These are phyloP conservation scores for Trinorchestia longiramus DNA, from an alignment of 1,140 invertebrate genomes.

Conservation along the genomic window DNA sequence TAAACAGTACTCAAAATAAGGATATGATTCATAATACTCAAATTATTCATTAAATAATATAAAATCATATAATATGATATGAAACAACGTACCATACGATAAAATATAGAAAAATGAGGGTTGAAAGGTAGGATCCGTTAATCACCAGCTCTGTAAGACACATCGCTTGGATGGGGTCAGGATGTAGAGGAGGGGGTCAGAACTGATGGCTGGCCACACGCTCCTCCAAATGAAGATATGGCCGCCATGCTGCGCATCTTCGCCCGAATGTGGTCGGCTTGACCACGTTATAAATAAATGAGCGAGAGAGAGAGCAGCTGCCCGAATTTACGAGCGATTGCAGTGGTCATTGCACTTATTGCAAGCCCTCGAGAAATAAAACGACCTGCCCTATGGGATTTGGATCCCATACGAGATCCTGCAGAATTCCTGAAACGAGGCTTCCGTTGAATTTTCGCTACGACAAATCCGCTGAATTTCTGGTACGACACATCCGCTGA, in stretches of 20 bases:
- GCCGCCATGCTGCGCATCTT: background rate
- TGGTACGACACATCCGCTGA: background rate
- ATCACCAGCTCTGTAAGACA: too few relatives aligned
- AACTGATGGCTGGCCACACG: background rate
- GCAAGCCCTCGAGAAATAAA: background rate
- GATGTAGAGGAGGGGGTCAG: too few relatives aligned
- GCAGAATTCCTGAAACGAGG: background rate
- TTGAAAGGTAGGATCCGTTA: too few relatives aligned
- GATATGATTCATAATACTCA: too few relatives aligned
- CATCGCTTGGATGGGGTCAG: too few relatives aligned
- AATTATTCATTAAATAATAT: too few relatives aligned
- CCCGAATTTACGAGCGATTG: background rate
- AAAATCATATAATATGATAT: too few relatives aligned
- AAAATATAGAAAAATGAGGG: too few relatives aligned
- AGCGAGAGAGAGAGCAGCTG: background rate
- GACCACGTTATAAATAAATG: background rate
- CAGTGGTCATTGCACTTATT: conserved; percentile 7
- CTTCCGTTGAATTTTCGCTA: background rate
- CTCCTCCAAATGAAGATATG: background rate
- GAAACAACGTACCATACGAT: too few relatives aligned
- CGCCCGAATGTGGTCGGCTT: background rate
- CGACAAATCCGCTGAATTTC: too few relatives aligned
- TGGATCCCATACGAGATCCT: background rate
- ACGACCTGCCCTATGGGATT: background rate
- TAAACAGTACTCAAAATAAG: too few relatives aligned